Conservation (phyloP, 2,113 vertebrate genomes). For the Gopherus flavomarginatus region DNA sequence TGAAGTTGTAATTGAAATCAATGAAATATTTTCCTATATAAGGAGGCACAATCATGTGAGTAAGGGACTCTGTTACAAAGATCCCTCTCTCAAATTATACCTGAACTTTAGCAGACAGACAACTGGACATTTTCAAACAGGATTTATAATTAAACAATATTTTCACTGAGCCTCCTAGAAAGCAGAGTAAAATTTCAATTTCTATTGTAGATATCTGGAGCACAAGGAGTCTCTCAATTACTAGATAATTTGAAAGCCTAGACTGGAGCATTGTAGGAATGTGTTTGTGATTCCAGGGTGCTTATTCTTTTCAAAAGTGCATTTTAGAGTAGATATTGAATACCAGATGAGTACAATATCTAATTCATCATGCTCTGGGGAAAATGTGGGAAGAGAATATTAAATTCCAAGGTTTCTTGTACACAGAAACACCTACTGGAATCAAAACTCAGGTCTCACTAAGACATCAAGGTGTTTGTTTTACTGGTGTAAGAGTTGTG, state of each 20-base stretch:
- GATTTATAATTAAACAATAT: not conserved
- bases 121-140: not conserved
- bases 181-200: not conserved
- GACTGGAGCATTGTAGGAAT: not conserved
- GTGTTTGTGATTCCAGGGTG: not conserved
- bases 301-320: not conserved
- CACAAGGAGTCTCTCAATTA: not conserved
- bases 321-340: not conserved
- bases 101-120: not conserved
- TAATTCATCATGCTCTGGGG: not conserved
- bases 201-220: not conserved
- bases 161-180: not conserved
- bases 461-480: not conserved
- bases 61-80: not conserved
- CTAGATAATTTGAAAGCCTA: not conserved
- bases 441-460: not conserved
- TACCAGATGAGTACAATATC: not conserved
- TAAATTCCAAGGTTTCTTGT: rapidly evolving
- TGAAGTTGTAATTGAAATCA: not conserved
- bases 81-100: not conserved
- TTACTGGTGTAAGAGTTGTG: not conserved
- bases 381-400: not conserved
- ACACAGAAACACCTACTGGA: not conserved
- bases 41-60: not conserved
- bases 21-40: not conserved